Percentiles rank a stretch among this genome's conserved stretches.
phyloP scores from a whole-genome alignment of 2,888 invertebrate species.

The Lymantria dispar region DNA sequence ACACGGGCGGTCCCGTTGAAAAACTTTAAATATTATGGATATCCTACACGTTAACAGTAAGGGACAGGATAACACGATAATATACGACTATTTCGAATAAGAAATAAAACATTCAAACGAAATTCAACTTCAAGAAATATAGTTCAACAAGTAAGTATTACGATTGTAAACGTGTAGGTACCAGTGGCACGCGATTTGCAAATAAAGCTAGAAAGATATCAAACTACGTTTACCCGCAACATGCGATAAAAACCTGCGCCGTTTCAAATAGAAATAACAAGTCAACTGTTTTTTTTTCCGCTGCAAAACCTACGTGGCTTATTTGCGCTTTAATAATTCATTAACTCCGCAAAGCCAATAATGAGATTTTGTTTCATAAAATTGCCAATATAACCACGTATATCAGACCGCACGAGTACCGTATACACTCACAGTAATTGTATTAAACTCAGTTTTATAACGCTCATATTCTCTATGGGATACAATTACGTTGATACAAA shows the following conservation, averaged over 20 bases:
- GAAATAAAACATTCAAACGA: slow-evolving; percentile 38
- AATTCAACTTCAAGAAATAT: slow-evolving; percentile 51
- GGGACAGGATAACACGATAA: slow-evolving; percentile 15
- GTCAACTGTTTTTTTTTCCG: slow-evolving; percentile 34
- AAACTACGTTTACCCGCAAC: slow-evolving; percentile 60
- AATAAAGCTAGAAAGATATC: slow-evolving; percentile 77
- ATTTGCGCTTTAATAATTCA: slow-evolving; percentile 43
- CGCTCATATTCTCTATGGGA: slow-evolving; percentile 12
- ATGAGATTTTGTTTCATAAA: slow-evolving; percentile 21
- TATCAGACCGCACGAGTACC: slow-evolving; percentile 4
- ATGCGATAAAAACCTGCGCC: slow-evolving; percentile 68
- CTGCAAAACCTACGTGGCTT: slow-evolving; percentile 37
- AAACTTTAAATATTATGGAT: background rate
- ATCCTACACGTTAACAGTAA: background rate
- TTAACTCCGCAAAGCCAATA: slow-evolving; percentile 26
- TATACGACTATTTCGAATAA: slow-evolving; percentile 30
- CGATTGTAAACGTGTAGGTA: slow-evolving; percentile 48
- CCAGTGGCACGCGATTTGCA: slow-evolving; percentile 71
- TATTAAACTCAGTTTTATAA: slow-evolving; percentile 13
- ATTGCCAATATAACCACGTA: slow-evolving; percentile 16
- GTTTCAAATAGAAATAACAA: slow-evolving; percentile 67
- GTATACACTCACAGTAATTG: slow-evolving; percentile 22
- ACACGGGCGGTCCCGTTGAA: slow-evolving; percentile 20
- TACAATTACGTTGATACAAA: slow-evolving; percentile 6
- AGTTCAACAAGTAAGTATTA: slow-evolving; percentile 70